A percentile compares a stretch with the other conserved stretches of the same genome.
These are phyloP conservation scores for Cryptocheilus praepositus DNA, from an alignment of 2,888 invertebrate genomes.

Conservation along the genomic window DNA sequence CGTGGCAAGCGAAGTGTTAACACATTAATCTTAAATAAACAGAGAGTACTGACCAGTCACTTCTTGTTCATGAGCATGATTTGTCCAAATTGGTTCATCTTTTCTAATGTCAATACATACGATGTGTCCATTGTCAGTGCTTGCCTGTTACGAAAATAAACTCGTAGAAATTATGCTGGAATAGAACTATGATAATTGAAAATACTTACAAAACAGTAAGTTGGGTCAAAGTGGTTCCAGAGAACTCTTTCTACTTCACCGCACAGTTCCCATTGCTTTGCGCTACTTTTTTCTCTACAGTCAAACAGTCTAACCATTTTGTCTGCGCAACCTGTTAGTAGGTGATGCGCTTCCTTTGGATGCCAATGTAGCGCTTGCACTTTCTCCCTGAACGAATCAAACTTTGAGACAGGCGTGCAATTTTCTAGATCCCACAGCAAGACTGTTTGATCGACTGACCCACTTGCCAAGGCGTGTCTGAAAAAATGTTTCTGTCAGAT, in stretches of 20 bases:
- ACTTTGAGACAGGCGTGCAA: slow-evolving; percentile 84
- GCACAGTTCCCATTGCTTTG: slow-evolving; percentile 83
- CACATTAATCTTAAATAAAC: slow-evolving; percentile 1
- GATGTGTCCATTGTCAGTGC: slow-evolving; percentile 77
- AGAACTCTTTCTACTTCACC: slow-evolving; percentile 91
- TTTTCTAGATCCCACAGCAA: slow-evolving; percentile 94
- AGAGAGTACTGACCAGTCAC: slow-evolving; percentile 81
- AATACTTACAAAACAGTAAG: slow-evolving; percentile 83
- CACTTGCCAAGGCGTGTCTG: slow-evolving; percentile 93
- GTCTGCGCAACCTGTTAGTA: slow-evolving; percentile 91
- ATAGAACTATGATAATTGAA: not conserved
- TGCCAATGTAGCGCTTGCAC: slow-evolving; percentile 92
- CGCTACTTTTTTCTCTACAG: slow-evolving; percentile 80
- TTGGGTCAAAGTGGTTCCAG: slow-evolving; percentile 89
- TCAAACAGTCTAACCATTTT: slow-evolving; percentile 85
- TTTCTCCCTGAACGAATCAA: slow-evolving; percentile 87
- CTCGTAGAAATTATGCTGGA: not conserved
- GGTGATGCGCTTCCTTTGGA: slow-evolving; percentile 86
- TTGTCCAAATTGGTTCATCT: slow-evolving; percentile 80
- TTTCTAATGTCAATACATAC: slow-evolving; percentile 77
- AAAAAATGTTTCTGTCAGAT: slow-evolving; percentile 42
- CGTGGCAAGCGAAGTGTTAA: too few species aligned
- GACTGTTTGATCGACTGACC: slow-evolving; percentile 91
- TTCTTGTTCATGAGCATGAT: slow-evolving; percentile 89
- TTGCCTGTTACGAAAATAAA: slow-evolving; percentile 68